Percentiles rank a stretch among this genome's conserved stretches.
These are phyloP conservation scores for Limenitis arthemis DNA, from an alignment of 2,888 invertebrate genomes.

Conservation along the genomic window DNA sequence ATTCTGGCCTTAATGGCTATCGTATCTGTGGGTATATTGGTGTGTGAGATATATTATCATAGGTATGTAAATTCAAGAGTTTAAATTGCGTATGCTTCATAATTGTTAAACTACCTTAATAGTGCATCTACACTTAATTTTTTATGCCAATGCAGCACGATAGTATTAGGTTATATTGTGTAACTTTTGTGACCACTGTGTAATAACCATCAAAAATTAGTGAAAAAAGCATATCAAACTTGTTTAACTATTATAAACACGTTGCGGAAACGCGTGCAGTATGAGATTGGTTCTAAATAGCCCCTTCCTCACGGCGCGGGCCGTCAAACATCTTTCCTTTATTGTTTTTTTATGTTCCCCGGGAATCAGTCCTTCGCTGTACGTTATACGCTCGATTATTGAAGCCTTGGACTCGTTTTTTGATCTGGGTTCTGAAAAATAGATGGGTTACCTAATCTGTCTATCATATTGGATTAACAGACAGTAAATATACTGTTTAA, in stretches of 20 bases:
- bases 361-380: slow-evolving; percentile 14
- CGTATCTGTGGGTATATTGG: slow-evolving; percentile 36
- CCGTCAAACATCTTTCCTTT: slow-evolving; percentile 47
- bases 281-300: slow-evolving; percentile 8
- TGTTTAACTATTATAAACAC: no score
- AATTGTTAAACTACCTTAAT: neutral
- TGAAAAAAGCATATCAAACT: no score
- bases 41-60: slow-evolving; percentile 37
- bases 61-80: slow-evolving; percentile 29
- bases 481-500: no score
- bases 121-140: no score
- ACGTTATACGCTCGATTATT: slow-evolving; percentile 32
- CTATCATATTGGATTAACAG: neutral
- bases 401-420: slow-evolving; percentile 16
- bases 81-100: neutral
- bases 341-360: slow-evolving; percentile 47
- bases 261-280: neutral
- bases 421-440: slow-evolving; percentile 15
- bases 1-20: slow-evolving; percentile 36
- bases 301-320: slow-evolving; percentile 18
- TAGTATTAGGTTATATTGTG: no score
- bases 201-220: no score
- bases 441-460: neutral
- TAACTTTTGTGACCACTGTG: no score
- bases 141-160: no score